These are phyloP conservation scores for Meriones psammophilus DNA, from an alignment of 2,797 vertebrate species.

Conservation along the genomic window DNA sequence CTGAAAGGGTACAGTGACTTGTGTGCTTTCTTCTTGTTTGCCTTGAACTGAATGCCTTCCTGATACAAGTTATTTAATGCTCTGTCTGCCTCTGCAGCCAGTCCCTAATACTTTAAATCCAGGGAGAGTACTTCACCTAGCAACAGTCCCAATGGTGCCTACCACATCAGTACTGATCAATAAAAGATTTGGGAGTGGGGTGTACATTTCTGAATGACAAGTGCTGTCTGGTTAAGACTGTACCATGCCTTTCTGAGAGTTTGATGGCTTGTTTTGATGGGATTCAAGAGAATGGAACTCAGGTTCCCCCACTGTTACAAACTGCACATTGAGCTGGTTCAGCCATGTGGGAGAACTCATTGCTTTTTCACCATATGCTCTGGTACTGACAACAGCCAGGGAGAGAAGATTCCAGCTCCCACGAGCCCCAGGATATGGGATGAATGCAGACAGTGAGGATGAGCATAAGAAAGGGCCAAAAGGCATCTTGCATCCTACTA, in stretches of 20 bases:
- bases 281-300: neutral
- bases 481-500: no score
- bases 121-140: neutral
- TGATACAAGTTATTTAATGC: neutral
- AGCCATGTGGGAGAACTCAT: neutral
- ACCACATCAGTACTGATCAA: neutral
- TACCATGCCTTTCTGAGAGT: neutral
- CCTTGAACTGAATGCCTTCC: neutral
- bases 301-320: neutral
- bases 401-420: neutral
- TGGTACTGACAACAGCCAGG: neutral
- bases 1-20: neutral
- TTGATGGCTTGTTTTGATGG: neutral
- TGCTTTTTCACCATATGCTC: neutral
- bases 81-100: neutral
- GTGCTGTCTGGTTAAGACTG: neutral
- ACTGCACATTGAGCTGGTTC: neutral
- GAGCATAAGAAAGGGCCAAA: neutral
- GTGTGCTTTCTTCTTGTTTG: neutral
- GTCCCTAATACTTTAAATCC: neutral
- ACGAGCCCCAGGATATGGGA: fast-evolving
- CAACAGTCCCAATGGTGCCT: no score
- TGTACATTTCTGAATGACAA: neutral
- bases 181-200: neutral
- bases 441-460: no score